These are phyloP conservation scores for Arothron firmamentum DNA, from an alignment of 2,113 vertebrate genomes.

Conservation along the genomic window DNA sequence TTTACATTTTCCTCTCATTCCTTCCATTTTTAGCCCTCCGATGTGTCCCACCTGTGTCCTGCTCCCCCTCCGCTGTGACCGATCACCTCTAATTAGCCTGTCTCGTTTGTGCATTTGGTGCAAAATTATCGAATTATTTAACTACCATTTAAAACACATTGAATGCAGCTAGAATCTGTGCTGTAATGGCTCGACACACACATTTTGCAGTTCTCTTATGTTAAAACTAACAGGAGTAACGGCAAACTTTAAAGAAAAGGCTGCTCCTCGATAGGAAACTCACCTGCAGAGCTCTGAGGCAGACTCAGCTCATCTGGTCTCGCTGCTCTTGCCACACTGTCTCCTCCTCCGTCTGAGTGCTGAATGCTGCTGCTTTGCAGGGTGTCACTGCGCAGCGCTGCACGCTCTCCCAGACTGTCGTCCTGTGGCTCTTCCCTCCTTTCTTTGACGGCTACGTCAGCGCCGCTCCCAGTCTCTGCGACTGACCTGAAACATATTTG, in stretches of 20 bases:
- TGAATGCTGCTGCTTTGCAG: conserved; percentile 7
- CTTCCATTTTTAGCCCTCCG: no score
- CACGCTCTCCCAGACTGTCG: conserved; percentile 8
- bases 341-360: conserved; percentile 24
- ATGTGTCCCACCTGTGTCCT: no score
- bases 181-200: no score
- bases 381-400: neutral
- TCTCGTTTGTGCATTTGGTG: no score
- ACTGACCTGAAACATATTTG: conserved; percentile 59
- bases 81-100: no score
- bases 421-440: conserved; percentile 17
- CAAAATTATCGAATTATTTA: no score
- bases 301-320: conserved; percentile 41
- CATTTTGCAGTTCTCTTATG: no score
- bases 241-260: neutral
- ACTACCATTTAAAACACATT: no score
- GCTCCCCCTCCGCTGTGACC: no score
- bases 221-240: no score
- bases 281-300: conserved; percentile 49
- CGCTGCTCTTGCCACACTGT: conserved; percentile 14
- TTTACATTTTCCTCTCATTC: no score
- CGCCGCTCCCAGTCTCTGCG: conserved; percentile 15
- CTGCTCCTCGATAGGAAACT: conserved; percentile 11
- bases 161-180: no score
- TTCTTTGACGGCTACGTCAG: conserved; percentile 13